Conservation (phyloP, 2,113 vertebrate genomes). For the Opisthocomus hoazin region DNA sequence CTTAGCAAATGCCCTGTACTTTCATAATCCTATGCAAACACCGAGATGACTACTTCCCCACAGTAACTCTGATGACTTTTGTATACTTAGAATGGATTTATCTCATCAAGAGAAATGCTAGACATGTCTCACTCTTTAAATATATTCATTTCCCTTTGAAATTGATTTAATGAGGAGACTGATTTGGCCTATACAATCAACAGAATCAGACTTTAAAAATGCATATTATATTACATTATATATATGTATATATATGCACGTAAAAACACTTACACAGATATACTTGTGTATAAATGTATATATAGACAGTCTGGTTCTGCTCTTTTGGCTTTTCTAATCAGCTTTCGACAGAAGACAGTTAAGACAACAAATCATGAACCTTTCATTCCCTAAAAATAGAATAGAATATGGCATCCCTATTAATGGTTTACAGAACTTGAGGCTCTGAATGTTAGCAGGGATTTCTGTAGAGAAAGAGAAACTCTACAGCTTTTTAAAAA, state of each 20-base stretch:
- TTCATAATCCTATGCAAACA: background rate
- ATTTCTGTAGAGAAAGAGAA: background rate
- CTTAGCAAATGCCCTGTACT: background rate
- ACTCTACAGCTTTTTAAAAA: background rate
- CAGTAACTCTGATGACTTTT: conserved; percentile 14
- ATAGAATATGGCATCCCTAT: background rate
- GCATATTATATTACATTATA: background rate
- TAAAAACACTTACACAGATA: background rate
- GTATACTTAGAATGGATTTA: conserved; percentile 20
- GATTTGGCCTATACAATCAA: conserved; percentile 53
- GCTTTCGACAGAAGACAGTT: background rate
- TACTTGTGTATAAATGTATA: background rate
- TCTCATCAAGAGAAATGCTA: conserved; percentile 42
- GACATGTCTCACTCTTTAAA: conserved; percentile 53
- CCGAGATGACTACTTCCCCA: background rate
- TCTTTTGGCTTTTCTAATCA: background rate
- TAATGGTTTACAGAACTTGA: background rate
- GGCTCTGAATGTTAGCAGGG: background rate
- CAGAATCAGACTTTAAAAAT: conserved; percentile 26
- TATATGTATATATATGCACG: conserved; percentile 10
- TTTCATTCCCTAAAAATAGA: background rate
- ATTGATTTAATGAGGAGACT: conserved; percentile 47
- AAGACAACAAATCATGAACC: background rate
- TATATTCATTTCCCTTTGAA: conserved; percentile 53
- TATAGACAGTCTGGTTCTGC: background rate